These are phyloP conservation scores for Drosophila orena DNA, from an alignment of 1,140 invertebrate genomes.

Conservation along the genomic window DNA sequence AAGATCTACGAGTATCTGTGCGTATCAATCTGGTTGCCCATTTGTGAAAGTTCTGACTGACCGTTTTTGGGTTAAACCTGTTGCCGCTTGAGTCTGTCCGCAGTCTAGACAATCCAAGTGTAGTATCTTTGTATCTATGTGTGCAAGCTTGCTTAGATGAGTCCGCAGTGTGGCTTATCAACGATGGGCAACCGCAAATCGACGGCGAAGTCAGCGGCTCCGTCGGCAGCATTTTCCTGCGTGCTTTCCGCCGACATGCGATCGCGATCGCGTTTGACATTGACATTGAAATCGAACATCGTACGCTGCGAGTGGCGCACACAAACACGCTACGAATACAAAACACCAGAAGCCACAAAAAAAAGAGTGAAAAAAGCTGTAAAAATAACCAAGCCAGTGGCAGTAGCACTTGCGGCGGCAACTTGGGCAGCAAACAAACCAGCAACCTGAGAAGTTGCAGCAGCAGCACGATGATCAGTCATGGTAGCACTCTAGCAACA, in stretches of 20 bases:
- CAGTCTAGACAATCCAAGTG: conserved; percentile 18
- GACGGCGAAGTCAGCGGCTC: conserved; percentile 1
- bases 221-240: conserved; percentile 51
- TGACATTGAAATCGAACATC: conserved; percentile 71
- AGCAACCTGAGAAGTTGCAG: conserved; percentile 5
- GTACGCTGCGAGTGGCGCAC: conserved; percentile 16
- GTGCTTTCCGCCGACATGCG: conserved; percentile 58
- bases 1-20: background rate
- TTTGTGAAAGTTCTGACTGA: background rate
- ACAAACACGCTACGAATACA: conserved; percentile 28
- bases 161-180: conserved; percentile 22
- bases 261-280: conserved; percentile 72
- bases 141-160: background rate
- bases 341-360: conserved; percentile 24
- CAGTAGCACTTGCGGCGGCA: background rate
- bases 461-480: background rate
- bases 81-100: conserved; percentile 17
- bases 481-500: too few species aligned
- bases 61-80: conserved; percentile 14
- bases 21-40: background rate
- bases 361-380: background rate
- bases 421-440: background rate
- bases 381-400: background rate
- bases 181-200: conserved; percentile 26
- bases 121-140: conserved; percentile 4